These are phyloP conservation scores for Papilio demoleus DNA, from an alignment of 2,888 invertebrate species.

Conservation along the genomic window DNA sequence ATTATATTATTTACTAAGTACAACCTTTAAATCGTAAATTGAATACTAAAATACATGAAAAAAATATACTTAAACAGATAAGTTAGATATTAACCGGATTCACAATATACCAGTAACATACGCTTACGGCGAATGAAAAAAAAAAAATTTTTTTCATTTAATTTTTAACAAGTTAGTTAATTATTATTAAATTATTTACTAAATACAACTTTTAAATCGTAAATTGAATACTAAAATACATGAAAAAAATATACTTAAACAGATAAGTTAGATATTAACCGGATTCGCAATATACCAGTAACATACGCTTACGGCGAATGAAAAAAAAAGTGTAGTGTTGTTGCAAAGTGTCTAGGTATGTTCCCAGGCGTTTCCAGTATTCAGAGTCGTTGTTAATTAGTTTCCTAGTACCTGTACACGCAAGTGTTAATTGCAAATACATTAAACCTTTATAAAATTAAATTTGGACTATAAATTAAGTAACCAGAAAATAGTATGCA, in stretches of 20 bases:
- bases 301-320: constrained; percentile 10
- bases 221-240: too few relatives aligned
- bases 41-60: too few relatives aligned
- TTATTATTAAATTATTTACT: too few relatives aligned
- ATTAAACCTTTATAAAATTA: not conserved
- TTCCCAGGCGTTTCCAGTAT: constrained; percentile 39
- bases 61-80: too few relatives aligned
- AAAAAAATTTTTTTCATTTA: too few relatives aligned
- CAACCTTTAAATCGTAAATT: too few relatives aligned
- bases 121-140: constrained; percentile 16
- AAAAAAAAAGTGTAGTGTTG: constrained; percentile 20
- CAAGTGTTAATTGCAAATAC: constrained; percentile 35
- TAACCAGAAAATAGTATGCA: too few relatives aligned
- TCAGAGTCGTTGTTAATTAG: constrained; percentile 30
- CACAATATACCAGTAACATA: not conserved
- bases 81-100: not conserved
- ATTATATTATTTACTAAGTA: too few relatives aligned
- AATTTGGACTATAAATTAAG: not conserved
- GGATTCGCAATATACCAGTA: not conserved
- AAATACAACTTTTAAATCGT: too few relatives aligned
- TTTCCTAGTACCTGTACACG: constrained; percentile 25
- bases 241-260: too few relatives aligned
- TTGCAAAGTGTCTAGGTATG: constrained; percentile 35
- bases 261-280: too few relatives aligned
- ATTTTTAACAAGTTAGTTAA: too few relatives aligned